Base-by-base conservation (phyloP, 2,113 vertebrate genomes). In the Perognathus longimembris region DNA sequence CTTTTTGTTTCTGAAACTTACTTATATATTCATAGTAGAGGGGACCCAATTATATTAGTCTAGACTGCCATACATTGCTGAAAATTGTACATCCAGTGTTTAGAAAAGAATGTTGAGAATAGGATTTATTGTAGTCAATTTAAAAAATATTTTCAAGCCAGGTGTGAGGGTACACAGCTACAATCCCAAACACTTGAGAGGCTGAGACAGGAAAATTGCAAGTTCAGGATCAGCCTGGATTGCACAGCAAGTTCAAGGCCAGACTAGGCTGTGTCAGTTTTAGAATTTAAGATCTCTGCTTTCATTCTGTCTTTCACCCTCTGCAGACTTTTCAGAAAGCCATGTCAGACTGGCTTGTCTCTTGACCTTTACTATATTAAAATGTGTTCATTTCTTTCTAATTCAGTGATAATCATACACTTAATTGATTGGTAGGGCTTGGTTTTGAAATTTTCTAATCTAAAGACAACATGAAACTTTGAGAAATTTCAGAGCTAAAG, bases 391-490 rank as follows among this genome's bases (percentile, higher is more conserved):
- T 79, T 83, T 82, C 64, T 93, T 17, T 88, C 24, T 92, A 50
- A 20, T 57, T 50, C 78, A 88, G 32, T 80, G 59, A 45, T 64
- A 84, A 80, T 77, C 86, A 82, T 42, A 77, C 18, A 20, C 36
- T 50, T 90, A 80, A 85, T 71, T 77, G 69, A 34, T 86, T 89
- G 81, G 67, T 69, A 92, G 74, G 87, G 34, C 45, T 4, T 57
- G n/a, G 42, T 91, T 91, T 89, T 85, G 24, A 92, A 89, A 63
- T 64, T 85, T 85, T 95, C 50, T 85, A 32, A 21, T 91, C n/a
- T 93, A 79, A 94, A 92, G 26, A 76, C 84, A 94, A 64, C 21
- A 70, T 36, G 61, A 88, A 92, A 89, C 7, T 93, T 82, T 92
- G 21, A 73, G 54, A 82, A 69, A 63, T 21, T 36, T 59, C 78